These are phyloP conservation scores for Rugalucina vietnamica DNA, from an alignment of 2,888 invertebrate species.

Conservation along the genomic window DNA sequence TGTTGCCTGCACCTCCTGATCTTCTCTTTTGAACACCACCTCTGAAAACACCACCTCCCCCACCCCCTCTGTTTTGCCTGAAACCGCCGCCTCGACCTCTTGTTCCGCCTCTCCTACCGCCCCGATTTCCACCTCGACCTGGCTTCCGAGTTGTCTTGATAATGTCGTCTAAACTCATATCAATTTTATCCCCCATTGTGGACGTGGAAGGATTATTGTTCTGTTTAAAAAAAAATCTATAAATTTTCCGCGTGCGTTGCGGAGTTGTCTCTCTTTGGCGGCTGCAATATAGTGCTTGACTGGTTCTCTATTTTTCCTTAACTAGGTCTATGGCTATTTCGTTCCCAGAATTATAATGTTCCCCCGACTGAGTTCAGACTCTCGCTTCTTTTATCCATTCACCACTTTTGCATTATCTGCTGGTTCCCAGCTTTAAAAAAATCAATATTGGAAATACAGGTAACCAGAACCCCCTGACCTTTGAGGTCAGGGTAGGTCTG, in stretches of 20 bases:
- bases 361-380: too few species aligned
- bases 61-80: conserved; percentile 84
- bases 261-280: conserved; percentile 57
- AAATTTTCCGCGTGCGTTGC: conserved; percentile 65
- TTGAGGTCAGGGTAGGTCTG: too few species aligned
- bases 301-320: conserved; percentile 28
- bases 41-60: conserved; percentile 82
- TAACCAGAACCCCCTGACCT: too few species aligned
- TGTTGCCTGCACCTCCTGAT: conserved; percentile 38
- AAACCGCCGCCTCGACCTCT: conserved; percentile 61
- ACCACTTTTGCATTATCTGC: too few species aligned
- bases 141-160: conserved; percentile 90
- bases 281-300: conserved; percentile 38
- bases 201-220: neutral
- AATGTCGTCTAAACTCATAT: conserved; percentile 98
- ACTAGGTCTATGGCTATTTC: too few species aligned
- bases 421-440: too few species aligned
- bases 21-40: conserved; percentile 81
- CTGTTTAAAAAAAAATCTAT: neutral
- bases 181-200: conserved; percentile 96
- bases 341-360: too few species aligned
- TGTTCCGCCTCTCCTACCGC: conserved; percentile 83
- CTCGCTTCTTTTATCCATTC: too few species aligned
- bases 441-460: too few species aligned
- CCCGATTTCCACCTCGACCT: conserved; percentile 83